phyloP scores from a whole-genome alignment of 1,140 invertebrate genomes.

The Chrysopa pallens region DNA sequence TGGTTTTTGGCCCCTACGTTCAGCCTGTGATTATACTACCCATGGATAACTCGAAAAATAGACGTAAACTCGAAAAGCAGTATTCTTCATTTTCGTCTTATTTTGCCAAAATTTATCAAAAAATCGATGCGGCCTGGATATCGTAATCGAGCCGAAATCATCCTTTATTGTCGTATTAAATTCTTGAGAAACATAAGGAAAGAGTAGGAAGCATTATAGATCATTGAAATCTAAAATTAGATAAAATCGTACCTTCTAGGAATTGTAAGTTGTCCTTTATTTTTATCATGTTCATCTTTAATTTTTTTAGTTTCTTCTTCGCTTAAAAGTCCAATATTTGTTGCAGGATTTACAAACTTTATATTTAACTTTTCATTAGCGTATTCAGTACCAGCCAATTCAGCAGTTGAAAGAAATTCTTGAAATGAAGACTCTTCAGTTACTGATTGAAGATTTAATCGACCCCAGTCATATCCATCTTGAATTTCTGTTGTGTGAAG shows the following conservation, averaged over 20 bases:
- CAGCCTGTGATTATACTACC: no score
- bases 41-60: no score
- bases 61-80: no score
- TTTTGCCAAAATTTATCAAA: no score
- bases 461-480: conserved; percentile 80
- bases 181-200: no score
- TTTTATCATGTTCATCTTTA: conserved; percentile 40
- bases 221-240: no score
- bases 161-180: no score
- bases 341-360: conserved; percentile 48
- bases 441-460: conserved; percentile 79
- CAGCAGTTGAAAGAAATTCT: conserved; percentile 87
- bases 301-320: conserved; percentile 40
- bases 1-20: no score
- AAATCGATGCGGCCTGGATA: no score
- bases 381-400: conserved; percentile 87
- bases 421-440: conserved; percentile 91
- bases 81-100: no score
- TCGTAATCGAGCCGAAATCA: no score
- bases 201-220: no score
- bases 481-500: conserved; percentile 72
- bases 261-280: conserved; percentile 50
- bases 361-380: conserved; percentile 79
- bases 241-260: conserved; percentile 39
- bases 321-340: conserved; percentile 38